Conservation (phyloP, 2,797 vertebrate species). For the Crax fasciolata region DNA sequence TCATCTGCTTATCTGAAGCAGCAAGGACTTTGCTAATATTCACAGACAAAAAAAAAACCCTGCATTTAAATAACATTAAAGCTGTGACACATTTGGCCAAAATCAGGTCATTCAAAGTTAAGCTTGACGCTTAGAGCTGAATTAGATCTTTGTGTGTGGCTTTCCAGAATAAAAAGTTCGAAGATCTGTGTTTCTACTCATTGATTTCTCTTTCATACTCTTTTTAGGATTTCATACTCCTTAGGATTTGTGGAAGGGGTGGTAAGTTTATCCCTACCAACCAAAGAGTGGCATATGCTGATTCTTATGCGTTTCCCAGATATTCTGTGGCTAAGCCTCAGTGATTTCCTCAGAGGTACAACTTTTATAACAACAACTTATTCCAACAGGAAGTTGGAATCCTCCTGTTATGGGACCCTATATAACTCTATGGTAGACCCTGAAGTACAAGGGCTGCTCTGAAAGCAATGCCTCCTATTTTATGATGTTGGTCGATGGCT, state of each 20-base stretch:
- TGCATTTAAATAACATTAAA: constrained; percentile 50
- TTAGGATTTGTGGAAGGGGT: neutral
- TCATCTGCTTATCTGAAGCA: constrained; percentile 80
- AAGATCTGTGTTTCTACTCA: neutral
- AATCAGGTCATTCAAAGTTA: constrained; percentile 52
- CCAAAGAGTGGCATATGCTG: neutral
- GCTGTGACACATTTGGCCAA: constrained; percentile 20
- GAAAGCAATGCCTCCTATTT: neutral
- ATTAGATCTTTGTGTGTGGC: neutral
- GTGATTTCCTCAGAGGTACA: neutral
- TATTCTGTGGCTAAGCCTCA: neutral
- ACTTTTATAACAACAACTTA: fast-evolving
- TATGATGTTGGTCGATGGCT: neutral
- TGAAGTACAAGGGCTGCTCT: neutral
- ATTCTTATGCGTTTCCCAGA: neutral
- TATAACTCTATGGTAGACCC: neutral
- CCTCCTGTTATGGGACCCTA: neutral
- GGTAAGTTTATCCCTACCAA: neutral
- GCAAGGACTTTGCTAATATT: constrained; percentile 70
- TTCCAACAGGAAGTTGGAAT: neutral
- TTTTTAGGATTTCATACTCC: neutral
- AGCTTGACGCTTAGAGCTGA: neutral
- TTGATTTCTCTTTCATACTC: neutral
- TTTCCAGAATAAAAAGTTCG: neutral
- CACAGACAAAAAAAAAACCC: neutral